phyloP scores from a whole-genome alignment of 1,140 invertebrate genomes.

The Coenobita brevimanus region DNA sequence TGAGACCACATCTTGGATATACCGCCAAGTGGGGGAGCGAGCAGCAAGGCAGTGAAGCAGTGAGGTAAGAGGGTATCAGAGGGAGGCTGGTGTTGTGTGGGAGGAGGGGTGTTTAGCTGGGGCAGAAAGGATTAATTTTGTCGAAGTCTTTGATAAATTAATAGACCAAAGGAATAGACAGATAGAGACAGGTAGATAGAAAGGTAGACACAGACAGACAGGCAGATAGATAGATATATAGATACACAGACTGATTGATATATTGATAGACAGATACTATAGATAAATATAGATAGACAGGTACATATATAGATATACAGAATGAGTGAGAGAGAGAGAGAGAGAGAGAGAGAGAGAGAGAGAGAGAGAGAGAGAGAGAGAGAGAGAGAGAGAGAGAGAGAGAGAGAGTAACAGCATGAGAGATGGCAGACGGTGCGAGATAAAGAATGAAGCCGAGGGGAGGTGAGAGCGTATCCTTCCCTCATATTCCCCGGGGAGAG shows the following conservation, averaged over 20 bases:
- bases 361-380: conserved; percentile 7
- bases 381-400: conserved; percentile 18
- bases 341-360: conserved; percentile 5
- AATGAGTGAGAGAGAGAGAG: neutral
- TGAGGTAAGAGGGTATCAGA: too few relatives aligned
- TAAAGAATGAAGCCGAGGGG: neutral
- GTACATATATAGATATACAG: neutral
- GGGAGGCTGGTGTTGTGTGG: too few relatives aligned
- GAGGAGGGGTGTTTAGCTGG: too few relatives aligned
- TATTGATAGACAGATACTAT: neutral
- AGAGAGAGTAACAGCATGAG: neutral
- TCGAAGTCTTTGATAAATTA: too few relatives aligned
- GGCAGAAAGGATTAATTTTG: too few relatives aligned
- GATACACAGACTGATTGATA: neutral
- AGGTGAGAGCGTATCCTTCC: neutral
- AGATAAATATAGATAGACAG: neutral
- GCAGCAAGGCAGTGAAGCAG: too few relatives aligned
- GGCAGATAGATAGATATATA: neutral
- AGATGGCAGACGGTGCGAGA: neutral
- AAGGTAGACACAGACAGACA: too few relatives aligned
- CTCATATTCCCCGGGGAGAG: neutral
- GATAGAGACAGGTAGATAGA: too few relatives aligned
- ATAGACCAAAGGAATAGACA: too few relatives aligned
- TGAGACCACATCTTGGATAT: too few relatives aligned
- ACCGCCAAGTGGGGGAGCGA: too few relatives aligned